A percentile compares a stretch with the other conserved stretches of the same genome.
phyloP scores from a whole-genome alignment of 2,113 vertebrate genomes.

The Monopterus albus region DNA sequence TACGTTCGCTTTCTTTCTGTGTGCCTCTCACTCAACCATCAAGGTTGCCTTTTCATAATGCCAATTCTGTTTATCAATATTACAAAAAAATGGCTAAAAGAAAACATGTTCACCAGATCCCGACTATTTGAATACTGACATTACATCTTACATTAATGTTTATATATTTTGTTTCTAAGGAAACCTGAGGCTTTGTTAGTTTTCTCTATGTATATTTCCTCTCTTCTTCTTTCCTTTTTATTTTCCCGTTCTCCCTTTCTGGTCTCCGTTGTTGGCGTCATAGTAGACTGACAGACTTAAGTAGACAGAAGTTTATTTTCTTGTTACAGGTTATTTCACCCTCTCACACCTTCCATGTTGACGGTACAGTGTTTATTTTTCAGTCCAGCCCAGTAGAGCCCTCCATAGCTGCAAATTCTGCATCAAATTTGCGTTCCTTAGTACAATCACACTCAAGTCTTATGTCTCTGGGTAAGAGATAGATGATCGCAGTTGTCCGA shows the following conservation, averaged over 20 bases:
- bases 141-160: too few species aligned
- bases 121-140: too few species aligned
- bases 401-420: background rate
- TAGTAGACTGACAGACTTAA: slow-evolving; percentile 24
- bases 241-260: too few species aligned
- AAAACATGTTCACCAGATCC: too few species aligned
- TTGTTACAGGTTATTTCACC: slow-evolving; percentile 4
- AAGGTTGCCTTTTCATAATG: slow-evolving; percentile 60
- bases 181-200: too few species aligned
- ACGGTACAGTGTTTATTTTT: background rate
- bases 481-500: slow-evolving; percentile 85
- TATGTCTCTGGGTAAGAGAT: slow-evolving; percentile 65
- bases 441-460: background rate
- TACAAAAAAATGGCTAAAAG: slow-evolving; percentile 26
- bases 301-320: slow-evolving; percentile 8
- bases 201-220: too few species aligned
- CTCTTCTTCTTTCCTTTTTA: too few species aligned
- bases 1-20: background rate
- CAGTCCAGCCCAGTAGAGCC: background rate
- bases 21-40: slow-evolving; percentile 8
- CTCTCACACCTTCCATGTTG: background rate
- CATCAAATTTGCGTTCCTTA: background rate
- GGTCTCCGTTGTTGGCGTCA: too few species aligned
- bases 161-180: too few species aligned
- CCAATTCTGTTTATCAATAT: slow-evolving; percentile 30